Evolutionary conservation across 1,140 invertebrate genomes (phyloP), one percentile per base, ranked within the genome.

Genomic region (Calycopis cecrops): DNA sequence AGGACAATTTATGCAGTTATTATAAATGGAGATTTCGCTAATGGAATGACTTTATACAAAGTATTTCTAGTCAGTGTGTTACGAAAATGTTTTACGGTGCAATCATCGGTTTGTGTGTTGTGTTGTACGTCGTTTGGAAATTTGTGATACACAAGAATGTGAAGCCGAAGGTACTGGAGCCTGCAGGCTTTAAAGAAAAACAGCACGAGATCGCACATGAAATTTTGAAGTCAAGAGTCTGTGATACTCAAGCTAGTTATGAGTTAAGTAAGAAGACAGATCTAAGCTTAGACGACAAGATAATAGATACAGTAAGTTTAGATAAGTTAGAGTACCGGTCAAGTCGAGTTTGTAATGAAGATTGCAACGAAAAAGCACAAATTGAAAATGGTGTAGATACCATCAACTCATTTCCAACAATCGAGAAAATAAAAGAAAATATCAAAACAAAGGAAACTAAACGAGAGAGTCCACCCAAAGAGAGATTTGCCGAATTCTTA

Each of bases 391-490:
- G 17, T 14, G 14, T 44, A 0, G 14, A 44, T 14, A 16, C 16
- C 40, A 9, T 9, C 3, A 16, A 44, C 14, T 16, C 17, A 9
- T 9, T 37, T 37, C 40, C 40, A 12, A 16, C 16, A 76, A 44
- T 52, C 70, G 34, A 69, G 73, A 54, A 61, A 63, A 59, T 59
- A 61, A 68, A 51, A 59, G 69, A 66, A 58, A 64, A 48, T 51
- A 57, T 59, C 35, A 51, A 35, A 60, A 58, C 40, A 56, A 73
- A 64, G 4, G 35, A 59, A 49, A 61, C n/a, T 38, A 83, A 71
- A 67, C 12, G 80, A 16, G 73, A 77, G n/a, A 84, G 80, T 56
- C 82, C 80, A n/a, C 82, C 82, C 8, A 87, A 81, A 64, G 84
- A 87, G 62, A 69, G 74, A 44, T 67, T 87, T 35, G 65, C 80